These are phyloP conservation scores for Cryptomyrus ogoouensis DNA, from an alignment of 2,113 vertebrate genomes.

Conservation along the genomic window DNA sequence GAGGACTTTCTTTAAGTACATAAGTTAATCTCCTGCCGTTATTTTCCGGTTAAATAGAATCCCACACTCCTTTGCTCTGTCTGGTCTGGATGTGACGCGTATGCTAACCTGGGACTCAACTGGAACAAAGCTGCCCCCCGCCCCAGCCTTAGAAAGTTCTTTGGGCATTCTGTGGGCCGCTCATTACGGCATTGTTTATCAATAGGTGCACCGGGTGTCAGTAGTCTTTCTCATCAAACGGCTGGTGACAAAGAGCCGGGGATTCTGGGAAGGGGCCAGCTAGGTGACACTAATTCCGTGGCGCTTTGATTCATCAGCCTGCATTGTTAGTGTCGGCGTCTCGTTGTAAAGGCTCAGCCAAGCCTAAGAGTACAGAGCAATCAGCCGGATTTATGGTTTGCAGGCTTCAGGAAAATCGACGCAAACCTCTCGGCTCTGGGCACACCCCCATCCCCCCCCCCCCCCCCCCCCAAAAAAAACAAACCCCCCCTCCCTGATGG, in stretches of 20 bases:
- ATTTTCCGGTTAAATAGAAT: not conserved
- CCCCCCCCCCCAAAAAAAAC: not conserved
- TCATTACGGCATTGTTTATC: constrained; percentile 95
- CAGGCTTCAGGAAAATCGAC: constrained; percentile 77
- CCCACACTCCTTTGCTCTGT: not conserved
- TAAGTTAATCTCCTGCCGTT: not conserved
- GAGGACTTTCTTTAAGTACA: not conserved
- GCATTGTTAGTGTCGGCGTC: constrained; percentile 97
- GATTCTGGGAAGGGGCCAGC: constrained; percentile 97
- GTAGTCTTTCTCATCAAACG: constrained; percentile 96
- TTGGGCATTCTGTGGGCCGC: constrained; percentile 78
- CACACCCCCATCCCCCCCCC: not conserved
- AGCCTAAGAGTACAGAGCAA: constrained; percentile 99
- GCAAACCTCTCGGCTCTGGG: constrained; percentile 76
- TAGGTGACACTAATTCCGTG: constrained; percentile 99
- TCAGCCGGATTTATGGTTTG: constrained; percentile 98
- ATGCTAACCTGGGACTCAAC: constrained; percentile 6
- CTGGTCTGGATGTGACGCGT: not conserved
- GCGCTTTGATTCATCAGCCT: constrained; percentile 98
- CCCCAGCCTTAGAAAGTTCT: constrained; percentile 64
- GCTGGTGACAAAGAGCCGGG: constrained; percentile 89
- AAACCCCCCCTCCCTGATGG: no score
- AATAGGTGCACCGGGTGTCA: constrained; percentile 98
- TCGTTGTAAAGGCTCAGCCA: constrained; percentile 98
- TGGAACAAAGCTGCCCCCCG: constrained; percentile 24